Evolutionary conservation across 1,140 invertebrate genomes (phyloP), one percentile per base, ranked within the genome.

Genomic region (Oryctes rhinoceros): DNA sequence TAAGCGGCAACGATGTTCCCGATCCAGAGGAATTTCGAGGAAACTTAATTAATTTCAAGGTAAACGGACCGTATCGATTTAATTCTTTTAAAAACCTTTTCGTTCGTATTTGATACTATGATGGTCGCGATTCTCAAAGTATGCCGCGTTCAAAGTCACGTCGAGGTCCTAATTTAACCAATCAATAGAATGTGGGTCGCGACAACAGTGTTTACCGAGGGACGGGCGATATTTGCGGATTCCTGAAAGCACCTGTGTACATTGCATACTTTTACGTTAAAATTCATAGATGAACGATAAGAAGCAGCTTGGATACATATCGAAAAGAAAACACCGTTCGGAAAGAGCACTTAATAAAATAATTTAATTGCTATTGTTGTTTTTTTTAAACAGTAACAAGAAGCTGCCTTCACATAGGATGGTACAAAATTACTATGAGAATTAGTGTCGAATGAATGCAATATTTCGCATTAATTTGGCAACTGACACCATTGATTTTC

Each of bases 31-130:
- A 81, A 30, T 83, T 84, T 53, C 78, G 75, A 30, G 83, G 83
- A 13, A 79, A 76, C 9, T 65, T 80, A 5, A 74, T 84, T 47
- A 82, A 83, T 49, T 49, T 81, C 37, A 83, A 84, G 83, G 83
- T 84, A 77, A 78, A 44, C 9, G 3, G n/a, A 37, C 4, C 0
- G 18, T 53, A 65, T 44, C 67, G 71, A 47, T 62, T 59, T 30
- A 30, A 30, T 62, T 76, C 5, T 0, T 76, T 76, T 13, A 48
- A 59, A 71, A 35, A 15, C 2, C 9, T 6, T 71, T 30, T 10
- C 65, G 24, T 35, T 71, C 13, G 20, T 24, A 71, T 71, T 71
- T 44, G 1, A 13, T 13, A 10, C 1, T 18, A 67, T 15, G 20
- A 4, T 7, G 20, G 65, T 44, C 5, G 39, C 9, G 13, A 62